Conservation (phyloP, 2,888 invertebrate genomes). For the Ichneumon xanthorius region DNA sequence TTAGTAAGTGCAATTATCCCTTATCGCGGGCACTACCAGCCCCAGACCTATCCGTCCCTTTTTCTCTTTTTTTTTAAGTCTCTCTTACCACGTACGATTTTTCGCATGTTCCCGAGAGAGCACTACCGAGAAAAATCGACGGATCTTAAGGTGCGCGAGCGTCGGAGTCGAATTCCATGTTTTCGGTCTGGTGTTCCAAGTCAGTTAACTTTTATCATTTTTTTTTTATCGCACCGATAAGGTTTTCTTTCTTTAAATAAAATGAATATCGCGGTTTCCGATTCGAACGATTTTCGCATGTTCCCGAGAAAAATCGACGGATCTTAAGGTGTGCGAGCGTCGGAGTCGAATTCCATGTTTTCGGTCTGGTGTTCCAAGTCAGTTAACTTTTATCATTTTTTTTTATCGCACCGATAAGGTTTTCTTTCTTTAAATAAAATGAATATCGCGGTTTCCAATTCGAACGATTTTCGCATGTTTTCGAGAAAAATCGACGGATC, state of each 20-base stretch:
- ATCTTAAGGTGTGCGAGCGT: background rate
- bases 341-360: background rate
- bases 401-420: background rate
- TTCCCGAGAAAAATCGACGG: background rate
- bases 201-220: background rate
- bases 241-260: background rate
- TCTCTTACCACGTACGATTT: background rate
- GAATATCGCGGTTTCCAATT: background rate
- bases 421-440: background rate
- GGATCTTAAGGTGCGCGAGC: background rate
- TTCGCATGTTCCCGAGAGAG: background rate
- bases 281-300: background rate
- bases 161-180: background rate
- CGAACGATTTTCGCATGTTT: conserved; percentile 1
- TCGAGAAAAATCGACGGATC: background rate
- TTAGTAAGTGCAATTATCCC: conserved; percentile 68
- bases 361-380: background rate
- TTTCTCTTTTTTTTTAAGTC: conserved; percentile 11
- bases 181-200: background rate
- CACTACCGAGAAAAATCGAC: background rate
- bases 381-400: background rate
- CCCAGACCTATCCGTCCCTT: conserved; percentile 26
- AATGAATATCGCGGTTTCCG: background rate
- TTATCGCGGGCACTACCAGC: conserved; percentile 58
- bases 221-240: background rate